Evolutionary conservation across 2,113 vertebrate species (phyloP).

Genomic region (Xyliphius kryptos): DNA sequence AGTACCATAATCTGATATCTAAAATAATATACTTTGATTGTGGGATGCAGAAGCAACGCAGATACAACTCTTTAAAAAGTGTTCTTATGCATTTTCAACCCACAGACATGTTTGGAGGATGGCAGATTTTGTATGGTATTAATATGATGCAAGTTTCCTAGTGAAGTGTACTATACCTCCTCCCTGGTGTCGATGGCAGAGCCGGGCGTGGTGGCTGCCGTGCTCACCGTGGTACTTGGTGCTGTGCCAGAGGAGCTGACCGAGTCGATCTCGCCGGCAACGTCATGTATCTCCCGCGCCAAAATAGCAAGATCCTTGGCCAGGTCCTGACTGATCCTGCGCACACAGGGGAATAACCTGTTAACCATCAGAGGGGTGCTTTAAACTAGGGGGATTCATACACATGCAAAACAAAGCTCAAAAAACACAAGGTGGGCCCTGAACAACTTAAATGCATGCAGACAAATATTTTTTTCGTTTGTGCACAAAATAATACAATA

Average conservation of each 20-base stretch:
- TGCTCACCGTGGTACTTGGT: conserved; percentile 98
- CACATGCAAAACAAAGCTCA: conserved; percentile 35
- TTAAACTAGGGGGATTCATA: conserved; percentile 40
- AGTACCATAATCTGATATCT: too few relatives aligned
- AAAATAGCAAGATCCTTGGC: conserved; percentile 89
- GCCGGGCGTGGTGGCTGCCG: conserved; percentile 96
- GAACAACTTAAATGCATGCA: conserved; percentile 14
- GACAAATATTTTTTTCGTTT: too few relatives aligned
- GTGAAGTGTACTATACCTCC: conserved; percentile 80
- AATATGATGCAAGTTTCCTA: neutral
- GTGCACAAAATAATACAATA: too few relatives aligned
- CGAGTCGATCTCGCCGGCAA: conserved; percentile 97
- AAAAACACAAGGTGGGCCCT: conserved; percentile 31
- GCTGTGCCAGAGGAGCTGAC: conserved; percentile 98
- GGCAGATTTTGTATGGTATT: neutral
- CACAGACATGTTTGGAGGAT: too few relatives aligned
- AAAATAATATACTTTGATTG: too few relatives aligned
- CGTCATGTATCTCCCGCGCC: conserved; percentile 97
- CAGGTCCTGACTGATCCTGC: conserved; percentile 98
- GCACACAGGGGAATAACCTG: conserved; percentile 78
- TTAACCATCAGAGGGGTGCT: conserved; percentile 65
- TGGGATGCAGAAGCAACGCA: too few relatives aligned
- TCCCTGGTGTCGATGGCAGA: conserved; percentile 99
- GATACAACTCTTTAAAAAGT: too few relatives aligned
- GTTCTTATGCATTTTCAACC: too few relatives aligned